Evolutionary conservation across 92 coral and sea anemone species (phyloP).

Genomic region (Umimayanthus kanabou): DNA sequence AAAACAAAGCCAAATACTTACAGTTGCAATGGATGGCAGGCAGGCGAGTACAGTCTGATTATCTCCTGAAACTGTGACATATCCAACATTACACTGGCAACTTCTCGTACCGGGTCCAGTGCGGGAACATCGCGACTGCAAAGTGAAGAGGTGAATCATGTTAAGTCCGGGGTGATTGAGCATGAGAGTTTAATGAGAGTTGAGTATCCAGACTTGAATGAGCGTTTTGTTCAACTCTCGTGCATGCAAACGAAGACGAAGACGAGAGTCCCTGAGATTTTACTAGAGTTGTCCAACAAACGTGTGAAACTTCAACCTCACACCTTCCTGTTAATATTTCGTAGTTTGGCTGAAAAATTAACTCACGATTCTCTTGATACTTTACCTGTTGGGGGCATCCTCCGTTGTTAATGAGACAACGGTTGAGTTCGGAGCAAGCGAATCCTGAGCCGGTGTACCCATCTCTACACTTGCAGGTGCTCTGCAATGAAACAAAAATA

Average conservation of each 20-base stretch:
- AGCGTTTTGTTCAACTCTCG: too few species aligned
- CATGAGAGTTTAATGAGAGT: too few species aligned
- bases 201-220: too few species aligned
- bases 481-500: not conserved
- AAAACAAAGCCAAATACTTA: not conserved
- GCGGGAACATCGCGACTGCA: constrained; percentile 23
- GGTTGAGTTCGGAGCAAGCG: constrained; percentile 34
- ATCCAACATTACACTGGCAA: constrained; percentile 19
- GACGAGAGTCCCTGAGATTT: too few species aligned
- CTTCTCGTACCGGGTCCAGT: constrained; percentile 22
- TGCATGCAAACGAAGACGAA: too few species aligned
- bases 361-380: too few species aligned
- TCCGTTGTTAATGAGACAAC: constrained; percentile 37
- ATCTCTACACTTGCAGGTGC: constrained; percentile 12
- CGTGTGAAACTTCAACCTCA: too few species aligned
- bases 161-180: not conserved
- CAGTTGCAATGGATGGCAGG: constrained; percentile 32
- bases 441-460: constrained; percentile 29
- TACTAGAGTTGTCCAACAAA: too few species aligned
- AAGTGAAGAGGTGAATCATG: not conserved
- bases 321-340: too few species aligned
- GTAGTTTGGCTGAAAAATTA: too few species aligned
- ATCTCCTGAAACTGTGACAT: not conserved
- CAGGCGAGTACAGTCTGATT: not conserved
- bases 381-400: constrained; percentile 31